Percentiles rank a stretch among this genome's conserved stretches.
Conservation (phyloP, 2,888 invertebrate genomes). For the Abrostola tripartita region DNA sequence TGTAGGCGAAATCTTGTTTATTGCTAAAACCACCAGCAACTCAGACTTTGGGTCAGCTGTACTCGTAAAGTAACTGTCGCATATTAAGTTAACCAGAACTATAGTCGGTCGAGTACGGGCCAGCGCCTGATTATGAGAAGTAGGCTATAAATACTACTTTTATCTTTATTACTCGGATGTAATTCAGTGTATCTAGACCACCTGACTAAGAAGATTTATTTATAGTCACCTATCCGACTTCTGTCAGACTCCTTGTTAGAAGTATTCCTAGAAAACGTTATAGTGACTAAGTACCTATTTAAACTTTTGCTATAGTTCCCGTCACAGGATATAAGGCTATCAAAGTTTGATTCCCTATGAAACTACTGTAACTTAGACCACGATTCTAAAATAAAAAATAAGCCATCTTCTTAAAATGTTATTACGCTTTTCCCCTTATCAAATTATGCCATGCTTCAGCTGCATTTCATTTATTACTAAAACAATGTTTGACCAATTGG, state of each 20-base stretch:
- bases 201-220: too few species aligned
- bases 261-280: too few species aligned
- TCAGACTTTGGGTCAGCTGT: constrained; percentile 7
- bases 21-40: constrained; percentile 3
- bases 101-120: not conserved
- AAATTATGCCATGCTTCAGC: not conserved
- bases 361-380: too few species aligned
- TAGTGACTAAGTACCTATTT: too few species aligned
- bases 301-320: too few species aligned
- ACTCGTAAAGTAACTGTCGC: constrained; percentile 7
- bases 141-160: not conserved
- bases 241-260: too few species aligned
- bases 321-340: too few species aligned
- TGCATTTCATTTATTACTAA: not conserved
- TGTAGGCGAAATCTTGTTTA: constrained; percentile 7
- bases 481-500: constrained; percentile 24
- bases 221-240: too few species aligned
- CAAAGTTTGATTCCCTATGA: too few species aligned
- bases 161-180: constrained; percentile 6
- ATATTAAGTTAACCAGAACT: constrained; percentile 19
- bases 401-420: too few species aligned
- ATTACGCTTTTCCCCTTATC: too few species aligned
- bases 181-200: not conserved
- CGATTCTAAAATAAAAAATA: too few species aligned
- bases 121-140: not conserved